Evolutionary conservation across 23 tunicate genomes (phyloP), one percentile per base, ranked within the genome.

Genomic region (Styela plicata): DNA sequence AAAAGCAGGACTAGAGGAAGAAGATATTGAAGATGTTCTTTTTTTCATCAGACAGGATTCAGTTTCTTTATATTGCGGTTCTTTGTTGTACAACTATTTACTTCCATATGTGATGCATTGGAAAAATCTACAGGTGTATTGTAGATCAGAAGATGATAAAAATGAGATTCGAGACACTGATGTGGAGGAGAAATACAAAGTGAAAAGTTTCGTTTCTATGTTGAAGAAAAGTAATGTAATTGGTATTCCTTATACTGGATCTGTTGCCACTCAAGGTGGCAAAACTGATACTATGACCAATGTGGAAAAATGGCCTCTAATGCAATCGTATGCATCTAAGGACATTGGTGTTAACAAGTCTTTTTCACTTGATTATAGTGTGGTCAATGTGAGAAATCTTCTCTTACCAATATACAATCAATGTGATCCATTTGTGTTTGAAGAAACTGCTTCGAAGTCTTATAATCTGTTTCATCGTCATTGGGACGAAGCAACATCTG

Each of bases 281-380:
- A 81, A 61, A 26, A 28, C 64, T 69, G 36, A 31, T 19, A 33
- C 33, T 28, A 63, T 36, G n/a, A 23, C 24, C 24, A n/a, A 23
- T 27, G 31, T 91, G 3, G 91, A 91, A 73, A 86, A 87, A 73
- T 91, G 97, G 97, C 91, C 97, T 3, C 36, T 91, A 19, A 80
- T 91, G 34, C 97, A 91, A 83, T 79, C 97, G 16, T 87, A 78
- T 80, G 89, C 86, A 26, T 34, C 76, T 75, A 88, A 87, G 27
- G 88, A 74, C 10, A 81, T 84, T 0, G 97, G 97, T 57, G 23
- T 23, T 36, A 65, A 65, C 32, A 24, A 23, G 7, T 0, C 64
- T 28, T 76, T 76, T 29, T 21, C 28, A 7, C 44, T 57, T n/a
- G 27, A 36, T 1, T 66, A 76, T 26, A 79, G 70, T n/a, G 91